These are phyloP conservation scores for Choreutis nemorana DNA, from an alignment of 2,888 invertebrate species.

Conservation along the genomic window DNA sequence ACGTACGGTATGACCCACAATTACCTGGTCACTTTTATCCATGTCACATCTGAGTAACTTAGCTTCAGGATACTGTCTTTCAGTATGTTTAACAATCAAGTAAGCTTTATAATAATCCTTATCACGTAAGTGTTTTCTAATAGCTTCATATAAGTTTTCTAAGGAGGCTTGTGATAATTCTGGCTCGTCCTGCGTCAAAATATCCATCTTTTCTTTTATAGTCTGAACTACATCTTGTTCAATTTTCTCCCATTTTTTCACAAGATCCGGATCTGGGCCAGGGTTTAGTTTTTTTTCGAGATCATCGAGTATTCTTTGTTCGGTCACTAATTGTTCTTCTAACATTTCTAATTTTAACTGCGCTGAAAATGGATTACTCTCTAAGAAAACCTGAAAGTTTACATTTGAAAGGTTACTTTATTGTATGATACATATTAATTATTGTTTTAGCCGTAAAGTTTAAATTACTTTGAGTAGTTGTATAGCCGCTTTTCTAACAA, in stretches of 20 bases:
- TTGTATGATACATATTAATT: not conserved
- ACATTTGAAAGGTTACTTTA: constrained; percentile 2
- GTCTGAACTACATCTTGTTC: constrained; percentile 53
- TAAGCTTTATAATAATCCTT: constrained; percentile 63
- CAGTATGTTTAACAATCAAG: constrained; percentile 51
- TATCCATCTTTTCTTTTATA: constrained; percentile 55
- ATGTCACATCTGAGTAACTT: constrained; percentile 50
- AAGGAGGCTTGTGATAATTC: constrained; percentile 48
- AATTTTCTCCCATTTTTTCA: constrained; percentile 61
- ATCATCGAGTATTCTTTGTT: constrained; percentile 69
- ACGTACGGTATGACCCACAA: not conserved
- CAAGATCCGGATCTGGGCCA: constrained; percentile 44
- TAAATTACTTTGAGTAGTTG: constrained; percentile 70
- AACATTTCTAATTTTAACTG: constrained; percentile 69
- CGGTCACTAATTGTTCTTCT: constrained; percentile 66
- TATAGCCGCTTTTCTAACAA: constrained; percentile 86
- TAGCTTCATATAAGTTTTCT: constrained; percentile 47
- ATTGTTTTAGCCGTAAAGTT: not conserved
- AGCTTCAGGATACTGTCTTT: constrained; percentile 53
- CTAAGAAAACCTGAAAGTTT: constrained; percentile 70
- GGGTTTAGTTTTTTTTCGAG: constrained; percentile 60
- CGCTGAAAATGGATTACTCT: constrained; percentile 87
- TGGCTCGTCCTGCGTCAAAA: constrained; percentile 51
- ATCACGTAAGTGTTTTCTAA: constrained; percentile 46
- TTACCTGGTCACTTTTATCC: constrained; percentile 57